Evolutionary conservation across 2,888 invertebrate genomes (phyloP), one percentile per base, ranked within the genome.

Genomic region (Ligdia adustata): DNA sequence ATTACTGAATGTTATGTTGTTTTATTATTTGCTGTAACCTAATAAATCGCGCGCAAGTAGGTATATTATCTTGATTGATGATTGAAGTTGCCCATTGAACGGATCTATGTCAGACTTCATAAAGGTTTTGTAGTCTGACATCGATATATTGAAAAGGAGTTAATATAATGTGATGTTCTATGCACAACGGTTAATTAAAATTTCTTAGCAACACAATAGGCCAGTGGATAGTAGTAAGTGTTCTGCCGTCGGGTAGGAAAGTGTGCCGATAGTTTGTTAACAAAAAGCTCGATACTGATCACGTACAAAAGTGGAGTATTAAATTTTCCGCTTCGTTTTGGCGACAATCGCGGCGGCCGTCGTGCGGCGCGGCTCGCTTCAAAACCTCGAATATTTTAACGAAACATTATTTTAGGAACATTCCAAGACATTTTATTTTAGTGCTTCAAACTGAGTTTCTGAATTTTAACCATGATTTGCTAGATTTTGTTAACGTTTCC

Each of bases 311-410:
- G 63, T 72, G 66, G 73, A 77, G 79, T 83, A 86, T 86, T 85
- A 82, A 82, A 83, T 86, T 85, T 82, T 83, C 81, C 82, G 80
- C 75, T 84, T 82, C 75, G 79, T 81, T 84, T 84, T 80, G 73
- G 79, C 74, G 79, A 80, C 82, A 82, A 82, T 81, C 79, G 79
- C 79, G 79, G 78, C 72, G 69, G 65, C 77, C 75, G 80, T 79
- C 75, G 59, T 66, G 65, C 63, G 24, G 31, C 20, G 38, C 26
- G 33, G 4, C 27, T 39, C 29, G 24, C 34, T 48, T 48, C 45
- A 48, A 32, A 27, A 35, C 24, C 9, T 18, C 33, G 16, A 31
- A 41, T 41, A 47, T 47, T 47, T 47, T 32, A 45, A 45, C 38
- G 16, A 27, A 38, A 27, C 12, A 31, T n/a, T 27, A 15, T 38